Evolutionary conservation across 2,113 vertebrate genomes (phyloP).

Genomic region (Clupea harengus): DNA sequence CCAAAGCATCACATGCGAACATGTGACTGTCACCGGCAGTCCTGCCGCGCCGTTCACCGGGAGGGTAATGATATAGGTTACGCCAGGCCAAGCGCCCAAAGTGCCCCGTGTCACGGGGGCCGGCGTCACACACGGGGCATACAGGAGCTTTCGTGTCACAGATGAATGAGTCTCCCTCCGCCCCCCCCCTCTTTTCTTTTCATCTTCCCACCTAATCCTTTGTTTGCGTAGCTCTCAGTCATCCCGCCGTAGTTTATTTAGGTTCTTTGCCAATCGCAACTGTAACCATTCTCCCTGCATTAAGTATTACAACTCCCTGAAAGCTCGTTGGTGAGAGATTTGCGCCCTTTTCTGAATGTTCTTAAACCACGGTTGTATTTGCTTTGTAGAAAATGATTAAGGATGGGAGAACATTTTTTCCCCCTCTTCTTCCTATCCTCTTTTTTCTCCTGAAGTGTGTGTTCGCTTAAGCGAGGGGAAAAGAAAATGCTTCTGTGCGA

Average conservation of each 20-base stretch:
- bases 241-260: slow-evolving; percentile 74
- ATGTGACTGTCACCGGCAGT: not conserved
- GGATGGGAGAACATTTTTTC: slow-evolving; percentile 12
- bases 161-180: slow-evolving; percentile 38
- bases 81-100: not conserved
- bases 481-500: slow-evolving; percentile 42
- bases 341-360: slow-evolving; percentile 50
- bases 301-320: slow-evolving; percentile 55
- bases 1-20: slow-evolving; percentile 21
- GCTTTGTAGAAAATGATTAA: slow-evolving; percentile 65
- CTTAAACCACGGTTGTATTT: slow-evolving; percentile 47
- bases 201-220: slow-evolving; percentile 69
- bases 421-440: not conserved
- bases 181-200: slow-evolving; percentile 62
- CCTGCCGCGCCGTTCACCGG: not conserved
- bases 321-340: slow-evolving; percentile 64
- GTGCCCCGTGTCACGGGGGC: not conserved
- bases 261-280: slow-evolving; percentile 62
- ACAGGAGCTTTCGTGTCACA: slow-evolving; percentile 51
- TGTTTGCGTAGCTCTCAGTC: slow-evolving; percentile 73
- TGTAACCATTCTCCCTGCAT: slow-evolving; percentile 43
- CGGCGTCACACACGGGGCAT: not conserved
- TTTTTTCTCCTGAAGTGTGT: slow-evolving; percentile 35
- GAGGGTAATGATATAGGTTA: slow-evolving; percentile 17
- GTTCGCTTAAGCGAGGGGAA: not conserved